These are phyloP conservation scores for Anagyrus pseudococci DNA, from an alignment of 2,888 invertebrate species.

Conservation along the genomic window DNA sequence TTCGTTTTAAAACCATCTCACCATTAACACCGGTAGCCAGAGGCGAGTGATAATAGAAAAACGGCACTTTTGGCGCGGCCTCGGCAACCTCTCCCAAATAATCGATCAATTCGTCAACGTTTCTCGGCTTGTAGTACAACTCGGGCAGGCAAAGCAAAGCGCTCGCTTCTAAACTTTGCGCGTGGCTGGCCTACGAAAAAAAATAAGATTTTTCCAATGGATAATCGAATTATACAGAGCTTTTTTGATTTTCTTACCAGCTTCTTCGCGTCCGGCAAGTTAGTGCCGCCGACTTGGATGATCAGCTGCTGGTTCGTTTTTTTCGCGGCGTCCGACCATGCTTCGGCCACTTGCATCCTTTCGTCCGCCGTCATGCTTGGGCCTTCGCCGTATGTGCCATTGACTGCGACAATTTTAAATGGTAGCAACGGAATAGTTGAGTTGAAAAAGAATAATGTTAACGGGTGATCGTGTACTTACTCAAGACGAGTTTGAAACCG, in stretches of 20 bases:
- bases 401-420: constrained; percentile 64
- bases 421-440: not conserved
- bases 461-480: not conserved
- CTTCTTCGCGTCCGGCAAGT: constrained; percentile 72
- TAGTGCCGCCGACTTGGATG: constrained; percentile 76
- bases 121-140: constrained; percentile 75
- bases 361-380: constrained; percentile 72
- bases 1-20: too few species aligned
- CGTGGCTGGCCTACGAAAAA: constrained; percentile 73
- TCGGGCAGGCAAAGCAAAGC: constrained; percentile 79
- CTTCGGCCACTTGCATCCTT: constrained; percentile 71
- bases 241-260: constrained; percentile 61
- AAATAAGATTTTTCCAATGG: not conserved
- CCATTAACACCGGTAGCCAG: constrained; percentile 19
- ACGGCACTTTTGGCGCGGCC: constrained; percentile 77
- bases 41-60: constrained; percentile 76
- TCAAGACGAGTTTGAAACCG: not conserved
- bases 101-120: constrained; percentile 67
- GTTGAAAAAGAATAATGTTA: not conserved
- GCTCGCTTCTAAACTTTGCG: constrained; percentile 69
- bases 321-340: constrained; percentile 69
- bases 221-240: not conserved
- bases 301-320: constrained; percentile 68
- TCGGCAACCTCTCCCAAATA: constrained; percentile 73
- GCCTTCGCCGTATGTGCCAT: constrained; percentile 83